phyloP scores from a whole-genome alignment of 2,888 invertebrate genomes.

The Acanthoscelides obtectus region DNA sequence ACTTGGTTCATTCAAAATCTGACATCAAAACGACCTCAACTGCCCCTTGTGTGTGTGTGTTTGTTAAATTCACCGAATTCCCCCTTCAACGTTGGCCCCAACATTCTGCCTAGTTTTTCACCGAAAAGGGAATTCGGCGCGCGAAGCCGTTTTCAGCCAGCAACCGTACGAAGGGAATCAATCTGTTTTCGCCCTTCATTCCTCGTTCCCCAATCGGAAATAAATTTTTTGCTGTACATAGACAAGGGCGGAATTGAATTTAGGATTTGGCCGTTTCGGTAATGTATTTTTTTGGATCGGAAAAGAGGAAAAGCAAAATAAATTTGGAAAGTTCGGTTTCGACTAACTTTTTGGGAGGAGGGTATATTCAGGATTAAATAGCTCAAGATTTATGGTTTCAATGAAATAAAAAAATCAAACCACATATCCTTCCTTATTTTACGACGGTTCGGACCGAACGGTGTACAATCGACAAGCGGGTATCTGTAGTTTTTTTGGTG shows the following conservation, averaged over 20 bases:
- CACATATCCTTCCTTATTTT: too few species aligned
- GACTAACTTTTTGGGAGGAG: too few species aligned
- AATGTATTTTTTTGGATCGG: not conserved
- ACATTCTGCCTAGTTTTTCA: not conserved
- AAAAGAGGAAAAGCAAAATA: not conserved
- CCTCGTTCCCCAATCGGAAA: not conserved
- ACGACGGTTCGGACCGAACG: too few species aligned
- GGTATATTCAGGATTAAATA: too few species aligned
- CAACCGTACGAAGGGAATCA: not conserved
- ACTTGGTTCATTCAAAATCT: too few species aligned
- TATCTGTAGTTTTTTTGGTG: too few species aligned
- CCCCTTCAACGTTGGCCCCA: not conserved
- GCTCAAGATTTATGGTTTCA: too few species aligned
- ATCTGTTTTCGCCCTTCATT: not conserved
- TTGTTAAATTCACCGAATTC: not conserved
- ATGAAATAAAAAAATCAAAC: too few species aligned
- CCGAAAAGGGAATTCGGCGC: not conserved
- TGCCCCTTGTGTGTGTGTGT: too few species aligned
- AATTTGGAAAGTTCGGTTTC: not conserved
- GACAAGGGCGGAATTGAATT: not conserved
- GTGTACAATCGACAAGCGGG: too few species aligned
- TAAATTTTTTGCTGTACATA: not conserved
- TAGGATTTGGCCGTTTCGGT: not conserved
- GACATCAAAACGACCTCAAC: too few species aligned
- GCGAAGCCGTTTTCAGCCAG: not conserved